Percentiles rank a stretch among this genome's conserved stretches.
Conservation (phyloP, 2,797 vertebrate genomes). For the Xyrichtys novacula region DNA sequence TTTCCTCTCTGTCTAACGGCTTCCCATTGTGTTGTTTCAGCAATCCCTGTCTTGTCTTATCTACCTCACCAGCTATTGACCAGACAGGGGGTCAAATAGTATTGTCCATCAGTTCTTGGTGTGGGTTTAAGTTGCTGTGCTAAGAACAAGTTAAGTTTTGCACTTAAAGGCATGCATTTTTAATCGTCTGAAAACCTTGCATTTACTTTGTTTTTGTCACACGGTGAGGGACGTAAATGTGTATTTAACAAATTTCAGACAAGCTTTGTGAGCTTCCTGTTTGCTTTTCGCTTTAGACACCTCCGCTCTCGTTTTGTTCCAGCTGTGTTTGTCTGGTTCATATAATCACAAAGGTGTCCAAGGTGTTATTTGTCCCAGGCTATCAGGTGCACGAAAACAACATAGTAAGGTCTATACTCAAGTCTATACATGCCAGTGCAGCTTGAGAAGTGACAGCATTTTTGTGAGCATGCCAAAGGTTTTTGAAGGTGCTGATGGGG, state of each 20-base stretch:
- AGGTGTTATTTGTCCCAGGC: not conserved
- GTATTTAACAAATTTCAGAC: not conserved
- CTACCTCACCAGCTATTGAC: slow-evolving; percentile 48
- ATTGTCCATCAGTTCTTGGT: slow-evolving; percentile 31
- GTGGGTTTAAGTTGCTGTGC: slow-evolving; percentile 9
- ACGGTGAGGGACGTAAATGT: not conserved
- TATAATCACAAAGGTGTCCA: not conserved
- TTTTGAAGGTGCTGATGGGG: not conserved
- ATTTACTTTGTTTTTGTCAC: not conserved
- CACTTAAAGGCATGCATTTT: not conserved
- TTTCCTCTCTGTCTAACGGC: slow-evolving; percentile 42
- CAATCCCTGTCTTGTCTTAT: slow-evolving; percentile 50
- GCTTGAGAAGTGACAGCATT: not conserved
- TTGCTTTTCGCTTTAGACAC: not conserved
- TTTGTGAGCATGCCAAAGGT: not conserved
- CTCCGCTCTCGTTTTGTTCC: not conserved
- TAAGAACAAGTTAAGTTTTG: not conserved
- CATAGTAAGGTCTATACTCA: not conserved
- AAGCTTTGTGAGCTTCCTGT: not conserved
- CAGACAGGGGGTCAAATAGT: slow-evolving; percentile 35
- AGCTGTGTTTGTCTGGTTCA: not conserved
- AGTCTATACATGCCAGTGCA: not conserved
- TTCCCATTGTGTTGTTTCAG: slow-evolving; percentile 66
- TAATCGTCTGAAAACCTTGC: too few relatives aligned
- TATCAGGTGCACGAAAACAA: not conserved